Evolutionary conservation across 2,888 invertebrate genomes (phyloP), one percentile per base, ranked within the genome.

Genomic region (Caenorhabditis macrosperma): DNA sequence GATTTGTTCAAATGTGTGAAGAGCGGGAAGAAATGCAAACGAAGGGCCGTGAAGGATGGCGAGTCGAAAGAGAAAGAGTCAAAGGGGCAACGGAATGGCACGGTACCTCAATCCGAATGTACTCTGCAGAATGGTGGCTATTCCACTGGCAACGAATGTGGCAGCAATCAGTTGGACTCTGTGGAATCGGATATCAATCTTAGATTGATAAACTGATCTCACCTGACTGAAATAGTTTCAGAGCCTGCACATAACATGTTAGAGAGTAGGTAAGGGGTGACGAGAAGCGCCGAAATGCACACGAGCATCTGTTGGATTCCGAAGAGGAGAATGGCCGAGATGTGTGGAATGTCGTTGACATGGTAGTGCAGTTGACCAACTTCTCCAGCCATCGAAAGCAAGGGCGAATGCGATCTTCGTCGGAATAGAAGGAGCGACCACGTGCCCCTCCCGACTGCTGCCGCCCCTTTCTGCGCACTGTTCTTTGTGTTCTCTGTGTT

Each of bases 1-100:
- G 7, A 57, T 46, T 12, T 84, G 68, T 46, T 78, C 78, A 55
- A 88, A 88, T 0, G 88, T 88, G 17, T 85, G 60, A 1, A 89
- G 64, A 17, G 89, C 85, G 6, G 89, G 89, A n/a, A 89, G 72
- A 57, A 89, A 89, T n/a, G 89, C 88, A 48, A 89, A 90, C 2
- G 88, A 87, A 4, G 89, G 88, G 0, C 89, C 89, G 60, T 89
- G 89, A 10, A 89, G 81, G 20, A 89, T 83, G 0, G 87, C 85
- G 7, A 89, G 68, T 26, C 89, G 86, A 44, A 6, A 81, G 60
- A 7, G 17, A 12, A 4, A 20, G 4, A 7, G 30, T 41, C 4
- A n/a, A 26, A 20, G 22, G n/a, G 7, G 15, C 6, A 1, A 24
- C 22, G 10, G 2, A 24, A 28, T 17, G 7, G n/a, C 24, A 7